These are phyloP conservation scores for Silvanus unidentatus DNA, from an alignment of 2,888 invertebrate genomes.

Conservation along the genomic window DNA sequence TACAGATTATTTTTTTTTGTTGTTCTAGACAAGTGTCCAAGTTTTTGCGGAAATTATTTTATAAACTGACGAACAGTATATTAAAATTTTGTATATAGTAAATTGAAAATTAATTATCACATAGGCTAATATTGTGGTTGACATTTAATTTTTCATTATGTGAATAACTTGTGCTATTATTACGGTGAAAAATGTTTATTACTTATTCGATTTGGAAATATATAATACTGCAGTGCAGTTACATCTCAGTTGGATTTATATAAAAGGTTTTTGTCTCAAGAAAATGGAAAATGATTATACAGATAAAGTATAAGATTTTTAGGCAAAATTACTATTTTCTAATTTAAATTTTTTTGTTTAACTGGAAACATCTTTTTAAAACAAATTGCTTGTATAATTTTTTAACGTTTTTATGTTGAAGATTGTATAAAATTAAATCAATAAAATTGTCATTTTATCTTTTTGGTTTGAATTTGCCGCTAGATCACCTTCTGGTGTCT, in stretches of 20 bases:
- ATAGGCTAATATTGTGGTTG: conserved; percentile 5
- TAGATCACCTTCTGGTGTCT: not conserved
- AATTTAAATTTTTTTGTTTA: no score
- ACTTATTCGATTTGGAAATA: conserved; percentile 20
- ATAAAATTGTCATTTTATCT: conserved; percentile 12
- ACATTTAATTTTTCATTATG: conserved; percentile 6
- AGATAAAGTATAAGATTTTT: no score
- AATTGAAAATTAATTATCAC: not conserved
- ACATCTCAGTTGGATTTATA: no score
- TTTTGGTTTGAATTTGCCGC: not conserved
- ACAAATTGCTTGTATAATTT: conserved; percentile 17
- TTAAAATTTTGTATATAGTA: conserved; percentile 25
- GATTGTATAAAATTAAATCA: conserved; percentile 20
- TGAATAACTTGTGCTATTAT: conserved; percentile 2
- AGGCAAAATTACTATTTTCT: no score
- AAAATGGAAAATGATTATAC: no score
- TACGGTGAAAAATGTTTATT: conserved; percentile 15
- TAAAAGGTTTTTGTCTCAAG: no score
- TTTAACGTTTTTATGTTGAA: conserved; percentile 28
- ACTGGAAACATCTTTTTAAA: no score
- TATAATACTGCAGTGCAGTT: conserved; percentile 19
- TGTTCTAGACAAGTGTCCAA: no score
- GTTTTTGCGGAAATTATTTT: not conserved
- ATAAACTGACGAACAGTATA: conserved; percentile 34
- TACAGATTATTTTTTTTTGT: no score